Percentiles rank a stretch among this genome's conserved stretches.
Conservation (phyloP, 2,888 invertebrate genomes). For the Sphaeridia pumilis region DNA sequence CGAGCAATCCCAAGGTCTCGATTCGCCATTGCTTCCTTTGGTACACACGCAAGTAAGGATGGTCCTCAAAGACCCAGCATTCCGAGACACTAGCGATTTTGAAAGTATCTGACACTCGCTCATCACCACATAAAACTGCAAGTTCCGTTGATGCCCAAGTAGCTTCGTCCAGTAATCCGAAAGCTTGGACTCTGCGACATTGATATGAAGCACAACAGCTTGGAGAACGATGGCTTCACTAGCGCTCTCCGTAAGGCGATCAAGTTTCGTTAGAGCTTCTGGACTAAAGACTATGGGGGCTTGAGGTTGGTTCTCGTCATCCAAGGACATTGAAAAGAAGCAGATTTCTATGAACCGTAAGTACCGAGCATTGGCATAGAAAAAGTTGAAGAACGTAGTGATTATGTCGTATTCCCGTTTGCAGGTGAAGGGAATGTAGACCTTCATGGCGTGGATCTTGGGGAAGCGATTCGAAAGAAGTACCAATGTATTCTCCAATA, state of each 20-base stretch:
- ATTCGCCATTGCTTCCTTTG: not conserved
- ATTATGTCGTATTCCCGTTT: conserved; percentile 2
- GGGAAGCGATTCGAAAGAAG: conserved; percentile 4
- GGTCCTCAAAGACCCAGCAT: not conserved
- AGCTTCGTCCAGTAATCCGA: not conserved
- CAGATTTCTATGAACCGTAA: conserved; percentile 2
- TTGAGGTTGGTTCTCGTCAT: not conserved
- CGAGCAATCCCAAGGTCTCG: conserved; percentile 5
- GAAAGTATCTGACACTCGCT: conserved; percentile 9
- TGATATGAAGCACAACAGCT: conserved; percentile 2
- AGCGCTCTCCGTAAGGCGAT: not conserved
- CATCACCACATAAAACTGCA: conserved; percentile 3
- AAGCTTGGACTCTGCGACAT: not conserved
- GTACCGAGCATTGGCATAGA: not conserved
- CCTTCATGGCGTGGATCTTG: not conserved
- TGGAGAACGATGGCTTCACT: not conserved
- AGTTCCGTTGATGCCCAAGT: not conserved
- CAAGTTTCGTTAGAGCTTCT: not conserved
- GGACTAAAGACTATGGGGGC: not conserved
- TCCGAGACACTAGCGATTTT: not conserved
- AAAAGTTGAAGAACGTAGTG: conserved; percentile 5
- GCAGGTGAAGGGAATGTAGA: conserved; percentile 3
- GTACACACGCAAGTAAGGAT: conserved; percentile 1
- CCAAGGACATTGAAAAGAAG: conserved; percentile 7
- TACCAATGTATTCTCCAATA: conserved; percentile 2